Conservation (phyloP, 2,113 vertebrate genomes). For the Lates calcarifer region DNA sequence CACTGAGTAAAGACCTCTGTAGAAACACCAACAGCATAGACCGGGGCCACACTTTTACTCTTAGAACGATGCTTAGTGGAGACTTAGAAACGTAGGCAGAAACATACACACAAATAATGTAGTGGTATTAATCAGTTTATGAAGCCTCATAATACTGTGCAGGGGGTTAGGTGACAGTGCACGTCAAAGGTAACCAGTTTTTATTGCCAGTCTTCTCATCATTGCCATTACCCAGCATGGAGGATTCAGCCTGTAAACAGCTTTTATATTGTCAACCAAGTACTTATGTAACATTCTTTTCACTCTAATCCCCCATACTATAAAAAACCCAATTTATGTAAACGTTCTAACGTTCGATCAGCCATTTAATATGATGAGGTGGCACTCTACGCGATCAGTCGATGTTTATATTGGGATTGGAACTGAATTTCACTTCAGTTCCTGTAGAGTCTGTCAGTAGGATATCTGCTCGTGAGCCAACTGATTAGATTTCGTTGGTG, state of each 20-base stretch:
- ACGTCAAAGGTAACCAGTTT: slow-evolving; percentile 18
- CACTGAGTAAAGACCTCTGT: slow-evolving; percentile 20
- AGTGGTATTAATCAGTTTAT: not conserved
- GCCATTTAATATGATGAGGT: not conserved
- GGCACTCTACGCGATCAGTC: not conserved
- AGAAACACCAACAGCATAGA: slow-evolving; percentile 11
- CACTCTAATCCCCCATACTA: slow-evolving; percentile 27
- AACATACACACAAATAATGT: not conserved
- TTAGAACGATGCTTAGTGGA: slow-evolving; percentile 31
- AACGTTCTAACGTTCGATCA: not conserved
- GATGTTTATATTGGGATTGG: not conserved
- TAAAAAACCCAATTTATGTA: slow-evolving; percentile 26
- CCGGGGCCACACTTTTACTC: not conserved
- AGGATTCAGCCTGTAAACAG: slow-evolving; percentile 11
- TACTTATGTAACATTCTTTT: slow-evolving; percentile 50
- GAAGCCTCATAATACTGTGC: not conserved
- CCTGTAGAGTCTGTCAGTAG: not conserved
- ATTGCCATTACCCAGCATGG: slow-evolving; percentile 21
- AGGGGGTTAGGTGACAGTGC: not conserved
- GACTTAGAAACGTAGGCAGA: not conserved
- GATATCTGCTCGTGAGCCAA: not conserved
- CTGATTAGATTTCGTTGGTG: not conserved
- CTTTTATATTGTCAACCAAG: slow-evolving; percentile 33
- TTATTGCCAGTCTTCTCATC: not conserved
- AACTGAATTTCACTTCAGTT: not conserved